Evolutionary conservation across 2,113 vertebrate species (phyloP).

Genomic region (Abramis brama): DNA sequence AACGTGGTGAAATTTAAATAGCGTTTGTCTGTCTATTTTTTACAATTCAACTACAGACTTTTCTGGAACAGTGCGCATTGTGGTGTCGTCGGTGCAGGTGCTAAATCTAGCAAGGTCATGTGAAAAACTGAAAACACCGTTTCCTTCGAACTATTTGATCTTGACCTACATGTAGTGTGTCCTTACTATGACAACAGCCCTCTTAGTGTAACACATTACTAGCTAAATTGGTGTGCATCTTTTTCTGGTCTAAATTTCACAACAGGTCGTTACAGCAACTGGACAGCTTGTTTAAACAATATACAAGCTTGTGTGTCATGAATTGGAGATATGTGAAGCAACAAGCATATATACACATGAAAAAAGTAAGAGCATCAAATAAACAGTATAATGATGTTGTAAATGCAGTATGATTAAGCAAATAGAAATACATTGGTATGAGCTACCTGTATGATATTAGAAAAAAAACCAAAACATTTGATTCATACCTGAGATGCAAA

Average conservation of each 20-base stretch:
- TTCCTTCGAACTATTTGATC: constrained; percentile 36
- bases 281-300: constrained; percentile 9
- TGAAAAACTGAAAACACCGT: constrained; percentile 2
- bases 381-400: constrained; percentile 69
- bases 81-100: neutral
- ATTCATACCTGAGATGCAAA: constrained; percentile 78
- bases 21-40: neutral
- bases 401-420: constrained; percentile 57
- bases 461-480: constrained; percentile 47
- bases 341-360: constrained; percentile 4
- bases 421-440: constrained; percentile 59
- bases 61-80: neutral
- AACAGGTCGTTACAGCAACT: neutral
- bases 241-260: constrained; percentile 11
- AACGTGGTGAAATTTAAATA: constrained; percentile 33
- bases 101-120: constrained; percentile 34
- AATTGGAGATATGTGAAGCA: constrained; percentile 17
- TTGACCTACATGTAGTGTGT: constrained; percentile 26
- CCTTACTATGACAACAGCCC: constrained; percentile 31
- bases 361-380: constrained; percentile 63
- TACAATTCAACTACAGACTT: neutral
- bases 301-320: neutral
- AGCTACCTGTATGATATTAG: constrained; percentile 57
- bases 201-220: constrained; percentile 27
- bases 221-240: neutral